Conservation (phyloP, 2,113 vertebrate genomes). For the Circaetus cinerascens region DNA sequence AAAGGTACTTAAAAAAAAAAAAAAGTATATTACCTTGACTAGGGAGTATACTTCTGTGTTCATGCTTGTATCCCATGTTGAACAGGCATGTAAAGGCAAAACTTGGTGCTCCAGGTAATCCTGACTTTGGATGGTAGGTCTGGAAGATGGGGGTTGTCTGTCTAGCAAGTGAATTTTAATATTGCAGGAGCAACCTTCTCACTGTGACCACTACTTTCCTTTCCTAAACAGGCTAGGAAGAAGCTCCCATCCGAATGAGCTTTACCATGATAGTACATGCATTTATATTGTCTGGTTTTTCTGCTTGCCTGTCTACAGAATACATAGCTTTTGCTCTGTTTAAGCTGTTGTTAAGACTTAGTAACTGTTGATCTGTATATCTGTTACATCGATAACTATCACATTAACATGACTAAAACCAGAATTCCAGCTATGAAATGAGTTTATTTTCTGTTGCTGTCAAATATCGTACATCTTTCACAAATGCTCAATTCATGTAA, state of each 20-base stretch:
- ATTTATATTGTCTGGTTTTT: neutral
- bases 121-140: neutral
- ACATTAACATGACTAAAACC: neutral
- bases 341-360: neutral
- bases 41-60: neutral
- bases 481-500: neutral
- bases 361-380: neutral
- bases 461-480: neutral
- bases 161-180: neutral
- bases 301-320: neutral
- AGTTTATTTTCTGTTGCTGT: slow-evolving; percentile 22
- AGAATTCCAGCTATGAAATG: neutral
- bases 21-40: neutral
- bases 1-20: neutral
- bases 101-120: neutral
- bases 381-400: neutral
- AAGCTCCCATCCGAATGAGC: neutral
- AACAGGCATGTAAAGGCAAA: neutral
- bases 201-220: neutral
- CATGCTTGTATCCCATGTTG: neutral
- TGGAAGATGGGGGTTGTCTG: neutral
- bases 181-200: neutral
- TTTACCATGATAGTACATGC: neutral
- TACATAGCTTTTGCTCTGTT: neutral
- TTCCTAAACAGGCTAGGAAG: neutral